Conservation (phyloP, 2,797 vertebrate genomes). For the Aulostomus chinensis region DNA sequence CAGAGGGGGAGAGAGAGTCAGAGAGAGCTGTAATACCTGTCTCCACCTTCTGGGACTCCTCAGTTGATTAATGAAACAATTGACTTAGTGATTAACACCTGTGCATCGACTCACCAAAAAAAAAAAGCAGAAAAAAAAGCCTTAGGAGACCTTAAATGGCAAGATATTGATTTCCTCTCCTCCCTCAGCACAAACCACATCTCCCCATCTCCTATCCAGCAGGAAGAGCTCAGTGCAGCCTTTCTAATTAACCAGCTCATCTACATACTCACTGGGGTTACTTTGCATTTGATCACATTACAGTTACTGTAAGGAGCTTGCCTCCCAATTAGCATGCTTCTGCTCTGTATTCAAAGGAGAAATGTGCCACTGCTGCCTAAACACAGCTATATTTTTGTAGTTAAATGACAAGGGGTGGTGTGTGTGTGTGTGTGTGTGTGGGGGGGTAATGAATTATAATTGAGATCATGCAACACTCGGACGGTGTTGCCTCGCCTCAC, state of each 20-base stretch:
- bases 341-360: slow-evolving; percentile 16
- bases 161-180: slow-evolving; percentile 71
- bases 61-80: slow-evolving; percentile 81
- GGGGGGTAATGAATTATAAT: slow-evolving; percentile 35
- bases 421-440: too few relatives aligned
- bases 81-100: slow-evolving; percentile 81
- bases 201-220: slow-evolving; percentile 25
- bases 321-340: slow-evolving; percentile 7
- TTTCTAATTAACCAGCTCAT: slow-evolving; percentile 60
- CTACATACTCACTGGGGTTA: slow-evolving; percentile 48
- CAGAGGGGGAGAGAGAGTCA: background rate
- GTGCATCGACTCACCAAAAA: slow-evolving; percentile 66
- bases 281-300: slow-evolving; percentile 38
- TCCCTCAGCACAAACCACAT: slow-evolving; percentile 27
- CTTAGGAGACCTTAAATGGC: slow-evolving; percentile 54
- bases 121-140: too few relatives aligned
- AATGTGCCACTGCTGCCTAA: slow-evolving; percentile 3
- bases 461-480: slow-evolving; percentile 10
- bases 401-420: slow-evolving; percentile 17
- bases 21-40: slow-evolving; percentile 49
- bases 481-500: too few relatives aligned
- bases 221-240: slow-evolving; percentile 25
- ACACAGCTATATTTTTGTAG: slow-evolving; percentile 10
- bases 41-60: slow-evolving; percentile 62
- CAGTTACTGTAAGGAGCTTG: slow-evolving; percentile 1